Evolutionary conservation across 2,888 invertebrate genomes (phyloP), one percentile per base, ranked within the genome.

Genomic region (Drosophila pseudotalamancana): DNA sequence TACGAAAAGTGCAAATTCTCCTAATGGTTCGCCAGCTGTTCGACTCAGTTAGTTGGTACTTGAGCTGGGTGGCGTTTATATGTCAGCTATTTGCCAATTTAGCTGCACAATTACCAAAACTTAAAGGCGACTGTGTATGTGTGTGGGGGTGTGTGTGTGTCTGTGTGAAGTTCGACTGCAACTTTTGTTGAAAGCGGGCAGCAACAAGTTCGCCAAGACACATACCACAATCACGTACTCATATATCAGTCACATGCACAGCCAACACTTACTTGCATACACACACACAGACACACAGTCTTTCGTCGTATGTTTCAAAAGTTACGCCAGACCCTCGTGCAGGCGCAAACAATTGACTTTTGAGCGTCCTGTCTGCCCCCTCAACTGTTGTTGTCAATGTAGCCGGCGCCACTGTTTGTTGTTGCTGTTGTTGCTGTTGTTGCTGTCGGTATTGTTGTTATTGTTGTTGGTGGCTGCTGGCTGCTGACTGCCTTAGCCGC

Each of bases 271-370:
- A 48, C 18, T 51, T 4, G 12, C 42, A 53, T 35, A 40, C 49
- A 29, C 23, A 50, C 32, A 48, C 55, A 46, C 39, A 12, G 45
- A 56, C 16, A 23, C 40, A 35, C 6, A 34, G 6, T 19, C 45
- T 19, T 50, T 39, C 43, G 45, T 42, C 49, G 42, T 39, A 57
- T 71, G 49, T 65, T 70, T 39, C 57, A 18, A 72, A 81, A 81
- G 65, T 77, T 78, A 69, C 72, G 79, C 29, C 35, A 75, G 79
- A 72, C 69, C 62, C 69, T 82, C 43, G 55, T 72, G 78, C 78
- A 72, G 79, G 82, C 78, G 76, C 82, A 79, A 79, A 79, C 78
- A 79, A 79, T 79, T 79, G 82, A 79, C 78, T 79, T 79, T 82
- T 79, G 78, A 79, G 72, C 76, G 61, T 42, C 57, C 67, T 29